phyloP scores from a whole-genome alignment of 2,888 invertebrate genomes.

The Leptogaster cylindrica region DNA sequence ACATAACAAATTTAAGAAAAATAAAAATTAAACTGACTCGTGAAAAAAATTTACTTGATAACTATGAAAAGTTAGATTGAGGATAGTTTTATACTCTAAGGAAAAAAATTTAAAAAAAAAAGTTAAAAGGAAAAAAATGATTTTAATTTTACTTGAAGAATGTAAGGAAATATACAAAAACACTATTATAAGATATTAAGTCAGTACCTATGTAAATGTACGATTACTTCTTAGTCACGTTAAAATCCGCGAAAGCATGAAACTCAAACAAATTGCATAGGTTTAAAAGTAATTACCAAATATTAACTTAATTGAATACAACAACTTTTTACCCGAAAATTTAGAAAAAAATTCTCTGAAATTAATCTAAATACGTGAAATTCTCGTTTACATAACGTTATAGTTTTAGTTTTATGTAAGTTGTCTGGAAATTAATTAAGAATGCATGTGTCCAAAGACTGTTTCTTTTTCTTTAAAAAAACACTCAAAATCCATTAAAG shows the following conservation, averaged over 20 bases:
- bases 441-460: conserved; percentile 61
- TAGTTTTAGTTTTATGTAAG: too few relatives aligned
- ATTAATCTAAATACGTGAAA: not conserved
- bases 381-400: not conserved
- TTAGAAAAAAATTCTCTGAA: not conserved
- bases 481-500: not conserved
- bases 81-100: conserved; percentile 49
- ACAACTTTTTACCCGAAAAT: conserved; percentile 7
- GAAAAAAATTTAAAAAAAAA: conserved; percentile 36
- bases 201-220: conserved; percentile 48
- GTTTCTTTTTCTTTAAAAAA: conserved; percentile 63
- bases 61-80: conserved; percentile 41
- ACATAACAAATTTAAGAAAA: conserved; percentile 24
- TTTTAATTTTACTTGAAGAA: conserved; percentile 48
- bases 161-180: conserved; percentile 48
- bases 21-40: conserved; percentile 26
- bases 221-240: conserved; percentile 56
- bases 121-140: conserved; percentile 43
- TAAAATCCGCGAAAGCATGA: conserved; percentile 45
- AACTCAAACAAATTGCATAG: conserved; percentile 28
- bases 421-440: conserved; percentile 29
- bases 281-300: conserved; percentile 25
- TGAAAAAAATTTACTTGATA: conserved; percentile 32
- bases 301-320: conserved; percentile 14
- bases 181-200: conserved; percentile 45